Evolutionary conservation across 1,140 invertebrate genomes (phyloP).

Genomic region (Aphaenogaster floridana): DNA sequence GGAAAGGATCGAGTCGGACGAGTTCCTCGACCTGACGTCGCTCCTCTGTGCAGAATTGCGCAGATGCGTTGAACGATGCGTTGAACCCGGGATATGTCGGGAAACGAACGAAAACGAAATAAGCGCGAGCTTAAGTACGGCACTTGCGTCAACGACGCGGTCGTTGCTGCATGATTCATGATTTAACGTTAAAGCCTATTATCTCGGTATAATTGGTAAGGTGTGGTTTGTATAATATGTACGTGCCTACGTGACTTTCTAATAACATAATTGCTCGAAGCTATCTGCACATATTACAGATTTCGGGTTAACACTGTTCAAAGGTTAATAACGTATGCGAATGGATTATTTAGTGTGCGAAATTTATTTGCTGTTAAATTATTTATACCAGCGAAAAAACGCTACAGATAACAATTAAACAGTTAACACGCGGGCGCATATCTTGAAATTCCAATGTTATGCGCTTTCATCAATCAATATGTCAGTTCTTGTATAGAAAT

Average conservation of each 20-base stretch:
- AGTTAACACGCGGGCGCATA: background rate
- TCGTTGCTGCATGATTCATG: slow-evolving; percentile 32
- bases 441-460: slow-evolving; percentile 11
- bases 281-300: slow-evolving; percentile 18
- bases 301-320: slow-evolving; percentile 32
- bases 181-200: slow-evolving; percentile 58
- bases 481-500: slow-evolving; percentile 24
- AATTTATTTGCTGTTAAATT: background rate
- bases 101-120: slow-evolving; percentile 26
- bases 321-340: slow-evolving; percentile 20
- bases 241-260: slow-evolving; percentile 52
- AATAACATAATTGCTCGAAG: slow-evolving; percentile 49
- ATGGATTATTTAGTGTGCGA: slow-evolving; percentile 1
- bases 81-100: background rate
- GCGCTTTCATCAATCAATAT: slow-evolving; percentile 12
- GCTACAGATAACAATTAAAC: background rate
- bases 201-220: slow-evolving; percentile 51
- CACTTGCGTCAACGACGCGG: slow-evolving; percentile 19
- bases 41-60: background rate
- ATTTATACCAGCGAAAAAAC: background rate
- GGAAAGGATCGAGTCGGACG: slow-evolving; percentile 34
- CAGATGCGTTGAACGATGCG: background rate
- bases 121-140: background rate
- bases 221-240: slow-evolving; percentile 39
- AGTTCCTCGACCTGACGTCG: slow-evolving; percentile 33